phyloP scores from a whole-genome alignment of 2,888 invertebrate genomes.

The Vanessa cardui region DNA sequence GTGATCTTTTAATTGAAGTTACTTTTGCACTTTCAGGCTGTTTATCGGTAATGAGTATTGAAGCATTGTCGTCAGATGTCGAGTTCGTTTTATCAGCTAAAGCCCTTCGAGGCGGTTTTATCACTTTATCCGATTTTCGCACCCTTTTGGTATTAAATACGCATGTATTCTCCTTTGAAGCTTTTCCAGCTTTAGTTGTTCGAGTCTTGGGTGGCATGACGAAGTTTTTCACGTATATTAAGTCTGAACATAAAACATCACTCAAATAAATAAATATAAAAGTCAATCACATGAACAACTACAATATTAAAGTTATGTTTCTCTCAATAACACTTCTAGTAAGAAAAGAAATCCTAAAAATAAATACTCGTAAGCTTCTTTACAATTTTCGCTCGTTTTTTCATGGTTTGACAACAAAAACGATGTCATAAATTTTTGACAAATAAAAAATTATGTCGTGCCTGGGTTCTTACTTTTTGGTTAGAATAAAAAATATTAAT shows the following conservation, averaged over 20 bases:
- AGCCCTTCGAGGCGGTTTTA: slow-evolving; percentile 56
- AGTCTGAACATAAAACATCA: slow-evolving; percentile 10
- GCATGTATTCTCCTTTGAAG: slow-evolving; percentile 62
- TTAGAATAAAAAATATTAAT: too few species aligned
- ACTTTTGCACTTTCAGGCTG: slow-evolving; percentile 44
- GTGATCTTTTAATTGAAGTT: slow-evolving; percentile 20
- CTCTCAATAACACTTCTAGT: not conserved
- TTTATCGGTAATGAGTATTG: slow-evolving; percentile 46
- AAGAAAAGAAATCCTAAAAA: not conserved
- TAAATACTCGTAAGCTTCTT: not conserved
- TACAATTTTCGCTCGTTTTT: slow-evolving; percentile 42
- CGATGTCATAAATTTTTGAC: too few species aligned
- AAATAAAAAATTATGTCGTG: too few species aligned
- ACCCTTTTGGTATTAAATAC: slow-evolving; percentile 40
- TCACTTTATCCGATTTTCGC: slow-evolving; percentile 45
- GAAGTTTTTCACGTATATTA: slow-evolving; percentile 33
- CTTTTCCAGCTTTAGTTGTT: slow-evolving; percentile 54
- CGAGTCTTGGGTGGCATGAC: slow-evolving; percentile 71
- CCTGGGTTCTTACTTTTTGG: too few species aligned
- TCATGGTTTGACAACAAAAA: slow-evolving; percentile 22
- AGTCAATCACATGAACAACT: not conserved
- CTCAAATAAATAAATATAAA: not conserved
- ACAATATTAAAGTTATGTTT: not conserved
- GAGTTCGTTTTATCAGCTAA: slow-evolving; percentile 74
- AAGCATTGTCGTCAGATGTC: slow-evolving; percentile 67